Percentiles rank a stretch among this genome's conserved stretches.
phyloP scores from a whole-genome alignment of 2,888 invertebrate genomes.

The Metellina segmentata region DNA sequence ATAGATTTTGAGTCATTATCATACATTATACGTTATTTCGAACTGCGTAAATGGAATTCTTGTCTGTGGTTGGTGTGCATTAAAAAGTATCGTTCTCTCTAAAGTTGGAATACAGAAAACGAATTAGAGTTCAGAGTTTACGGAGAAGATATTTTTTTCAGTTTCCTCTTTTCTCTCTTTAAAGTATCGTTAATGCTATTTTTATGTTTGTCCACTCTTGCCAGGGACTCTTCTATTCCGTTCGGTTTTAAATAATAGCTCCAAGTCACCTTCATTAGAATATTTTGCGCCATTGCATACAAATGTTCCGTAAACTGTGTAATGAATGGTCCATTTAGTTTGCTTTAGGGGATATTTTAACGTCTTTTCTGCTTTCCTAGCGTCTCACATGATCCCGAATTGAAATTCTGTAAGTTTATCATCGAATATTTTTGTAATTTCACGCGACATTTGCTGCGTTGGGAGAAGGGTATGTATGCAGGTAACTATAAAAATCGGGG shows the following conservation, averaged over 20 bases:
- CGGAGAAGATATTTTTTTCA: constrained; percentile 18
- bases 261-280: not conserved
- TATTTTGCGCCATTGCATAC: not conserved
- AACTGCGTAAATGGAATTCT: constrained; percentile 60
- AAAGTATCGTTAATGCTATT: constrained; percentile 43
- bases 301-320: not conserved
- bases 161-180: constrained; percentile 8
- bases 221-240: too few species aligned
- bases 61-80: not conserved
- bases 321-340: not conserved
- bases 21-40: constrained; percentile 65
- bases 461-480: not conserved
- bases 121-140: constrained; percentile 29
- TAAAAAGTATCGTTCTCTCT: constrained; percentile 25
- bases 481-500: not conserved
- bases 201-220: constrained; percentile 5
- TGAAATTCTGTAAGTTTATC: not conserved
- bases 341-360: not conserved
- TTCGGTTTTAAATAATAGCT: constrained; percentile 24
- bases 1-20: constrained; percentile 68
- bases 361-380: not conserved
- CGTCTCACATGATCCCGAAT: not conserved
- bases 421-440: not conserved
- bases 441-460: not conserved
- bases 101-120: constrained; percentile 31